Evolutionary conservation across 2,113 vertebrate genomes (phyloP).

Genomic region (Corydoras sp.): DNA sequence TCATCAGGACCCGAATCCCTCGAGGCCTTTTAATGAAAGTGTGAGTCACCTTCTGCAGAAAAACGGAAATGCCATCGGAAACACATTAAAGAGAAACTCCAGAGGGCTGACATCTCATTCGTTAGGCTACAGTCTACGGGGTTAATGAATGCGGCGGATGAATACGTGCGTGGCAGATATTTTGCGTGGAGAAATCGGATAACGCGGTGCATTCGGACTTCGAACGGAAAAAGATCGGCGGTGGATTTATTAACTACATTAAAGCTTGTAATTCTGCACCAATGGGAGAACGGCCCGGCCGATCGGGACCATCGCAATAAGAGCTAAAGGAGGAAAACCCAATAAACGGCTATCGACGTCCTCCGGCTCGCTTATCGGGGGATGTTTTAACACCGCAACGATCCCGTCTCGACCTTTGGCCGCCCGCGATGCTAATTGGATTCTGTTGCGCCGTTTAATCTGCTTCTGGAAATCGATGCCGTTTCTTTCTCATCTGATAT

Average conservation of each 20-base stretch:
- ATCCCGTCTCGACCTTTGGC: background rate
- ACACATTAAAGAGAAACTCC: constrained; percentile 2
- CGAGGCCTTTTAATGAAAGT: constrained; percentile 13
- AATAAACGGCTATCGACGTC: background rate
- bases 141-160: background rate
- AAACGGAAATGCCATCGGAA: background rate
- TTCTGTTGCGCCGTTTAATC: background rate
- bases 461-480: background rate
- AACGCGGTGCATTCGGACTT: background rate
- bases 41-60: constrained; percentile 3
- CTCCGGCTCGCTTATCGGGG: background rate
- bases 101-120: constrained; percentile 9
- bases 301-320: background rate
- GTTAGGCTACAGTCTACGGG: background rate
- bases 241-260: background rate
- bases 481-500: background rate
- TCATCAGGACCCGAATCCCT: too few species aligned
- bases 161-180: background rate
- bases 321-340: background rate
- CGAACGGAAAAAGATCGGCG: background rate
- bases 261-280: background rate
- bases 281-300: background rate
- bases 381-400: background rate
- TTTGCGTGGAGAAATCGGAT: background rate
- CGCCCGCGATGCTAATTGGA: background rate